These are phyloP conservation scores for Knipowitschia caucasica DNA, from an alignment of 2,797 vertebrate genomes.

Conservation along the genomic window DNA sequence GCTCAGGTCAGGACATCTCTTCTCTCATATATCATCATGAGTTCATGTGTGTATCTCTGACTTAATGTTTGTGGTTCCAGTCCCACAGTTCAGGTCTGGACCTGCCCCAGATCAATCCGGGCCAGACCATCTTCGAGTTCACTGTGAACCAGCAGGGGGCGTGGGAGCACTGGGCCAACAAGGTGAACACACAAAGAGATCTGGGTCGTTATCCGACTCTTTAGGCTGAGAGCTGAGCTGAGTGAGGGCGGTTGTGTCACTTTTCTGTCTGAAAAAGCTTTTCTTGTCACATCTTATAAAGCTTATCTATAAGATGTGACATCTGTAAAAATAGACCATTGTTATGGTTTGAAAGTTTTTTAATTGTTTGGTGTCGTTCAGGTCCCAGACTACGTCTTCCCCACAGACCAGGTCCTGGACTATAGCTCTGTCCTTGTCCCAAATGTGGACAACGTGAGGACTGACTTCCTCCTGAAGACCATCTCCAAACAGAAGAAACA, in stretches of 20 bases:
- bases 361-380: constrained; percentile 10
- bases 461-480: constrained; percentile 78
- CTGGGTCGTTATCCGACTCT: too few relatives aligned
- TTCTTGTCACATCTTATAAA: too few relatives aligned
- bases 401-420: constrained; percentile 77
- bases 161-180: constrained; percentile 82
- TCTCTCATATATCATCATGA: too few relatives aligned
- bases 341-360: too few relatives aligned
- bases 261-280: too few relatives aligned
- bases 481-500: constrained; percentile 82
- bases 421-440: constrained; percentile 83
- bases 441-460: constrained; percentile 83
- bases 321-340: too few relatives aligned
- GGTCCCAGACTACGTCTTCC: constrained; percentile 77
- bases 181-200: constrained; percentile 60
- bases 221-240: too few relatives aligned
- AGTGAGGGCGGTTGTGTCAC: too few relatives aligned
- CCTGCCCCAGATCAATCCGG: constrained; percentile 69
- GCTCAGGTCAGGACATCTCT: too few relatives aligned
- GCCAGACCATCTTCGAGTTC: constrained; percentile 84
- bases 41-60: too few relatives aligned
- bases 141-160: constrained; percentile 68
- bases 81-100: constrained; percentile 66
- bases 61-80: too few relatives aligned
- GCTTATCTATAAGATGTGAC: too few relatives aligned